Evolutionary conservation across 2,888 invertebrate genomes (phyloP).

Genomic region (Agrenia bidenticulata): DNA sequence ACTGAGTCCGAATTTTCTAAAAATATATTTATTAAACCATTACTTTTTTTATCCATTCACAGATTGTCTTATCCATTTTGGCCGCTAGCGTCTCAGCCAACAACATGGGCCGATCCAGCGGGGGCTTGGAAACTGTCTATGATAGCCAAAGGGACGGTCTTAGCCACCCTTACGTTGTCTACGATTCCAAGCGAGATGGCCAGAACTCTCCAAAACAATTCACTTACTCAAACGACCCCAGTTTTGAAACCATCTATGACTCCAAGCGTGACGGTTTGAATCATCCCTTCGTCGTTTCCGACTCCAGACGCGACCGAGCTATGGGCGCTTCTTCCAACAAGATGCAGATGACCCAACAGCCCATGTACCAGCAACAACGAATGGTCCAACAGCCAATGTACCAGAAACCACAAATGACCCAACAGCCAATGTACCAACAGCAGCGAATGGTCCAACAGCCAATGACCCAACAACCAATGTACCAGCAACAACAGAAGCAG

Average conservation of each 20-base stretch:
- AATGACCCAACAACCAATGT: constrained; percentile 11
- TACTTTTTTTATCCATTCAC: not conserved
- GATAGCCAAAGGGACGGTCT: constrained; percentile 9
- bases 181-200: constrained; percentile 40
- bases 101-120: constrained; percentile 29
- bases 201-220: constrained; percentile 5
- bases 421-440: constrained; percentile 13
- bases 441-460: constrained; percentile 1
- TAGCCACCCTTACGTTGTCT: constrained; percentile 32
- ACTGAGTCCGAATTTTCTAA: not conserved
- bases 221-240: constrained; percentile 30
- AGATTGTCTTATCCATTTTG: constrained; percentile 23
- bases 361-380: constrained; percentile 12
- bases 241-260: constrained; percentile 28
- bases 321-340: not conserved
- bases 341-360: not conserved
- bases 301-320: constrained; percentile 25
- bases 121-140: constrained; percentile 19
- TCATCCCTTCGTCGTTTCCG: constrained; percentile 37
- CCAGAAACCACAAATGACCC: constrained; percentile 2
- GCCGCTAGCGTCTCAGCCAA: constrained; percentile 25
- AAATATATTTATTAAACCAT: not conserved
- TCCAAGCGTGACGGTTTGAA: constrained; percentile 31
- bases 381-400: constrained; percentile 10
- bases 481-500: constrained; percentile 12